Evolutionary conservation across 1,140 invertebrate genomes (phyloP).

Genomic region (Aphidius ervi): DNA sequence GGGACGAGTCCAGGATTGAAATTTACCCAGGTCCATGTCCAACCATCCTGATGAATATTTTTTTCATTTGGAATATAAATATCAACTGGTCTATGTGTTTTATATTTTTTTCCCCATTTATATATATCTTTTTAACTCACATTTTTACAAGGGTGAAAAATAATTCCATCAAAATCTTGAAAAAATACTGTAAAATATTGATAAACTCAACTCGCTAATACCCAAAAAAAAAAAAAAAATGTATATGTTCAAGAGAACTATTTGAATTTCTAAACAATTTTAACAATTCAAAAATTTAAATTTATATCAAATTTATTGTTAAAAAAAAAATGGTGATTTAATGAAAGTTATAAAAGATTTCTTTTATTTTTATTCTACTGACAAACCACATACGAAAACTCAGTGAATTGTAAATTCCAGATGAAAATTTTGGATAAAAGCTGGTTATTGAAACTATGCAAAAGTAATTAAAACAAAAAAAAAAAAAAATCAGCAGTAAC

Average conservation of each 20-base stretch:
- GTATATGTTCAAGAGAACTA: too few relatives aligned
- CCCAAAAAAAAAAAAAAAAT: too few relatives aligned
- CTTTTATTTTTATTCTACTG: background rate
- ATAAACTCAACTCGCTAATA: too few relatives aligned
- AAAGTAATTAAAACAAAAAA: background rate
- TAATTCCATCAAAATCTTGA: too few relatives aligned
- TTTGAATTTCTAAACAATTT: too few relatives aligned
- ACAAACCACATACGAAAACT: background rate
- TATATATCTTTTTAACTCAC: background rate
- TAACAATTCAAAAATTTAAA: too few relatives aligned
- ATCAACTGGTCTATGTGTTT: background rate
- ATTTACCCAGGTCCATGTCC: conserved; percentile 5
- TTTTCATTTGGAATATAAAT: conserved; percentile 7
- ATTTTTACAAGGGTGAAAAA: too few relatives aligned
- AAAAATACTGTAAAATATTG: too few relatives aligned
- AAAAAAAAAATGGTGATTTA: background rate
- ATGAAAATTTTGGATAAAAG: background rate
- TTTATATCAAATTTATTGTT: too few relatives aligned
- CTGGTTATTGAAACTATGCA: conserved; percentile 1
- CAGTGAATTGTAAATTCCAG: background rate
- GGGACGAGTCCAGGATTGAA: conserved; percentile 8
- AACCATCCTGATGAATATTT: conserved; percentile 3
- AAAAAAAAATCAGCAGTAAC: background rate
- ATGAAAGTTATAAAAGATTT: background rate
- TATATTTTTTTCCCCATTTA: background rate